Evolutionary conservation across 2,113 vertebrate species (phyloP).

Genomic region (Lepisosteus oculatus): DNA sequence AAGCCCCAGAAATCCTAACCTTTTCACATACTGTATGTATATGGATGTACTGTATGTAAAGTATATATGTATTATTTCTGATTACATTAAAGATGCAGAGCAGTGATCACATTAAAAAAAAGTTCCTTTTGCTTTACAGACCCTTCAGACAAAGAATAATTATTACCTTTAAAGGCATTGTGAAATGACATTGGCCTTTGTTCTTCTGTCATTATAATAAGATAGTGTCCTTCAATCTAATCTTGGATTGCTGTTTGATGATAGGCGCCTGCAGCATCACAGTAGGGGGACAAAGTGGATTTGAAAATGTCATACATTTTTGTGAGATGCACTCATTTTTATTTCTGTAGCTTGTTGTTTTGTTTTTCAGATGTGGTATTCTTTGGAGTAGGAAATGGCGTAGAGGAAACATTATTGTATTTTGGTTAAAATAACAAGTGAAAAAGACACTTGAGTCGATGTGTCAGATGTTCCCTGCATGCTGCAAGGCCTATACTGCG

Average conservation of each 20-base stretch:
- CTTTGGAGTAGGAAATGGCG: not conserved
- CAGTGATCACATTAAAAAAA: slow-evolving; percentile 42
- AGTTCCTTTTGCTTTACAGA: slow-evolving; percentile 27
- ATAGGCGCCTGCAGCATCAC: slow-evolving; percentile 32
- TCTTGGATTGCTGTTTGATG: slow-evolving; percentile 30
- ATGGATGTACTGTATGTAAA: too few relatives aligned
- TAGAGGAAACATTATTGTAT: slow-evolving; percentile 6
- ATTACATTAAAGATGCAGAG: slow-evolving; percentile 26
- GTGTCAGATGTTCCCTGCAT: not conserved
- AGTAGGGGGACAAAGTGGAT: slow-evolving; percentile 35
- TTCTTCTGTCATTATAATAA: slow-evolving; percentile 16
- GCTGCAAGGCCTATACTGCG: slow-evolving; percentile 17
- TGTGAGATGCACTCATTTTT: not conserved
- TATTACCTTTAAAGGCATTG: slow-evolving; percentile 27
- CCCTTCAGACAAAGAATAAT: slow-evolving; percentile 24
- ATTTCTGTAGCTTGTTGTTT: slow-evolving; percentile 33
- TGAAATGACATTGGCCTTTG: slow-evolving; percentile 21
- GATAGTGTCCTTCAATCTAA: slow-evolving; percentile 34
- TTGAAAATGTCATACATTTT: slow-evolving; percentile 39
- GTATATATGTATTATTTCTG: slow-evolving; percentile 23
- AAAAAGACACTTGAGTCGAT: slow-evolving; percentile 15
- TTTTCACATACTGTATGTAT: too few relatives aligned
- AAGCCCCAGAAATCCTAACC: slow-evolving; percentile 1
- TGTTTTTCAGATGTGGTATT: slow-evolving; percentile 7
- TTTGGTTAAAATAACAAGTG: slow-evolving; percentile 17